Evolutionary conservation across 2,888 invertebrate genomes (phyloP).

Genomic region (Caradrina kadenii): DNA sequence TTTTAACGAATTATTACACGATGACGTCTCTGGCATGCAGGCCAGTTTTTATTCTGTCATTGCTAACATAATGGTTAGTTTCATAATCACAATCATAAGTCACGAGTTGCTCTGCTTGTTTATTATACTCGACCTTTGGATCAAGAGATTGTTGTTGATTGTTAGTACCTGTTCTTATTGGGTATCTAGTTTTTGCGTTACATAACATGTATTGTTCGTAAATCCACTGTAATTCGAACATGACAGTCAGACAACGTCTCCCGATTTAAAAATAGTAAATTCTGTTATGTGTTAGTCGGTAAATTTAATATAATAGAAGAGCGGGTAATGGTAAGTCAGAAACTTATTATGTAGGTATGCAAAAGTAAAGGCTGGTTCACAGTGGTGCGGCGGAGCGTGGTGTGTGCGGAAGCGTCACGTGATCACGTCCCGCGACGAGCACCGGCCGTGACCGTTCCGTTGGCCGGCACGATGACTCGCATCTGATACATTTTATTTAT

Average conservation of each 20-base stretch:
- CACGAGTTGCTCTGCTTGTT: conserved; percentile 42
- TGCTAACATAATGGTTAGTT: conserved; percentile 42
- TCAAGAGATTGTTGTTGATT: conserved; percentile 22
- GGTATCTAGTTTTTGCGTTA: background rate
- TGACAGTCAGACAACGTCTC: background rate
- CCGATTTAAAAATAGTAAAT: background rate
- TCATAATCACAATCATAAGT: conserved; percentile 50
- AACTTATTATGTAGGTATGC: conserved; percentile 68
- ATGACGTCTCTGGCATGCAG: conserved; percentile 64
- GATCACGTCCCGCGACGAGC: conserved; percentile 77
- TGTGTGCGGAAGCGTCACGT: conserved; percentile 74
- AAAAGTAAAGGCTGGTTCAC: conserved; percentile 85
- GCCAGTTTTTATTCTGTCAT: conserved; percentile 29
- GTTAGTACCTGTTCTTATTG: conserved; percentile 11
- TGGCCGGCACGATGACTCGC: conserved; percentile 84
- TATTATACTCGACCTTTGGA: conserved; percentile 17
- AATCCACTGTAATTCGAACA: conserved; percentile 2
- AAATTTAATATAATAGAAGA: conserved; percentile 9
- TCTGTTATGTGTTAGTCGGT: background rate
- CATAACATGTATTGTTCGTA: background rate
- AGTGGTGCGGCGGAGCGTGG: conserved; percentile 75
- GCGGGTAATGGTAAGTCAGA: conserved; percentile 27
- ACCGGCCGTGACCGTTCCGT: conserved; percentile 87
- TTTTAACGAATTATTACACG: conserved; percentile 69
- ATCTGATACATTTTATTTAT: conserved; percentile 80